phyloP scores from a whole-genome alignment of 2,113 vertebrate species.

The Sitta europaea region DNA sequence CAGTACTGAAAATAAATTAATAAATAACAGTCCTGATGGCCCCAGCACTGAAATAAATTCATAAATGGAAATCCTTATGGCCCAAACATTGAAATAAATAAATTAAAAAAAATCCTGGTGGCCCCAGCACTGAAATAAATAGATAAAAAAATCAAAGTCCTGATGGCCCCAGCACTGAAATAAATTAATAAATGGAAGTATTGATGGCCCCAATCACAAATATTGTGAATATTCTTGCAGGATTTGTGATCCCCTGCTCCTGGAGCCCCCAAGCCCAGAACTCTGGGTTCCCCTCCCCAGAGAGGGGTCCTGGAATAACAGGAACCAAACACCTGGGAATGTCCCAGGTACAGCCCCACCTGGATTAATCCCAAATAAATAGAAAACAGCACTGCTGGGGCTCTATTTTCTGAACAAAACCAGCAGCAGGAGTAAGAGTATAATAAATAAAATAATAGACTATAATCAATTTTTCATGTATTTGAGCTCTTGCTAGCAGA shows the following conservation, averaged over 20 bases:
- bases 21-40: too few relatives aligned
- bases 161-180: neutral
- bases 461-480: neutral
- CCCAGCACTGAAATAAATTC: too few relatives aligned
- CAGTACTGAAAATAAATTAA: too few relatives aligned
- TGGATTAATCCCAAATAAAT: neutral
- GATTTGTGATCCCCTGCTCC: neutral
- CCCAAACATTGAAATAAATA: too few relatives aligned
- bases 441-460: neutral
- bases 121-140: too few relatives aligned
- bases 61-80: too few relatives aligned
- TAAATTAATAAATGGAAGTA: neutral
- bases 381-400: neutral
- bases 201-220: accelerated
- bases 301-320: neutral
- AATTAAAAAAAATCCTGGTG: too few relatives aligned
- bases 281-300: neutral
- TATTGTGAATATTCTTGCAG: neutral
- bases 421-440: neutral
- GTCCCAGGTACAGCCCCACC: neutral
- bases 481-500: neutral
- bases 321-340: neutral
- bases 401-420: neutral
- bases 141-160: too few relatives aligned
- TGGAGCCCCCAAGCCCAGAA: neutral